phyloP scores from a whole-genome alignment of 2,113 vertebrate species.

The Pampusana beccarii region DNA sequence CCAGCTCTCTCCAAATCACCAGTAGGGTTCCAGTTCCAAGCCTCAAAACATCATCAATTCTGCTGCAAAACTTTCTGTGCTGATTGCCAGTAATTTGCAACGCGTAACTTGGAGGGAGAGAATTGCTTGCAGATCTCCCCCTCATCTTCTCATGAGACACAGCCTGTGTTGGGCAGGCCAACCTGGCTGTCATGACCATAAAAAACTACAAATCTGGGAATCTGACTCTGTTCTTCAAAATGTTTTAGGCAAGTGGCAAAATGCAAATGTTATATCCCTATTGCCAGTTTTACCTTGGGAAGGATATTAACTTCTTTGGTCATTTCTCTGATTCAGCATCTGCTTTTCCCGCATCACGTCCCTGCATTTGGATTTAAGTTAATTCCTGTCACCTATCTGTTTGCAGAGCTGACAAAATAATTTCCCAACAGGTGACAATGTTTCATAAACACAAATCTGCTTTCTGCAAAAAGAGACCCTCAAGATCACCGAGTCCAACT shows the following conservation, averaged over 20 bases:
- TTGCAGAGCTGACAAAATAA: not conserved
- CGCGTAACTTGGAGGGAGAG: not conserved
- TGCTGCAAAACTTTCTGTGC: constrained; percentile 6
- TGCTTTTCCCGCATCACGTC: not conserved
- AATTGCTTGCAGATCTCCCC: not conserved
- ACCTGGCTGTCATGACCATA: not conserved
- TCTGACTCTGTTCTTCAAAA: not conserved
- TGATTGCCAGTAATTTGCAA: constrained; percentile 41
- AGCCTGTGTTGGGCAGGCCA: not conserved
- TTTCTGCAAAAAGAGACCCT: not conserved
- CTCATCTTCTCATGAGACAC: not conserved
- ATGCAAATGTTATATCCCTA: not conserved
- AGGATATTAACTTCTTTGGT: not conserved
- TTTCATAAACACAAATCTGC: not conserved
- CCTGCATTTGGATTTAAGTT: not conserved
- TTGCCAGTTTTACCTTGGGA: not conserved
- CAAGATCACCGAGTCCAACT: no score
- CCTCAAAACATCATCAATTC: constrained; percentile 24
- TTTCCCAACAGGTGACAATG: not conserved
- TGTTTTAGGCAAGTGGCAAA: not conserved
- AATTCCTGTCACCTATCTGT: not conserved
- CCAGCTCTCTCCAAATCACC: constrained; percentile 45
- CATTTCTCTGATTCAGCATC: not conserved
- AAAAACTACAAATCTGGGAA: not conserved
- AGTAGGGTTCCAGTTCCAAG: not conserved